These are phyloP conservation scores for Larimichthys crocea DNA, from an alignment of 2,113 vertebrate species.

Conservation along the genomic window DNA sequence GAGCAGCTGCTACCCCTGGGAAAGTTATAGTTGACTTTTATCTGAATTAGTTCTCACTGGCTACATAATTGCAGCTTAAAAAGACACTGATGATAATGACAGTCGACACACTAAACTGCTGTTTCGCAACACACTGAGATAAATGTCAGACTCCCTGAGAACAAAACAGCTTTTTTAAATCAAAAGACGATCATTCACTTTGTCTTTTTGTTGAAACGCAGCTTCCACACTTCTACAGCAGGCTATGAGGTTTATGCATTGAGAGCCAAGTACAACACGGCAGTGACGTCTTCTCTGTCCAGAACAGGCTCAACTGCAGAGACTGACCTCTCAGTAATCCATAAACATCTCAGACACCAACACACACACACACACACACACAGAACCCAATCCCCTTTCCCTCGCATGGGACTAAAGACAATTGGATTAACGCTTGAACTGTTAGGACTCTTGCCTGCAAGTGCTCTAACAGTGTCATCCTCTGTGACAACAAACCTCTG, in stretches of 20 bases:
- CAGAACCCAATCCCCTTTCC: conserved; percentile 50
- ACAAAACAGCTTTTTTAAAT: conserved; percentile 10
- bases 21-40: conserved; percentile 35
- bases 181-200: conserved; percentile 32
- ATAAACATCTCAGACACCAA: conserved; percentile 56
- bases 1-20: conserved; percentile 39
- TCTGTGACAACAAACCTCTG: conserved; percentile 35
- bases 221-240: conserved; percentile 20
- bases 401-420: conserved; percentile 52
- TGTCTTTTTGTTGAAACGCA: conserved; percentile 26
- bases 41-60: conserved; percentile 47
- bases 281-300: conserved; percentile 36
- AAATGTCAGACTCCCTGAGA: conserved; percentile 9
- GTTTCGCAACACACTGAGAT: conserved; percentile 21
- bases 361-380: conserved; percentile 17
- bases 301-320: conserved; percentile 46
- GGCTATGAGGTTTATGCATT: conserved; percentile 30
- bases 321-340: conserved; percentile 60
- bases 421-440: conserved; percentile 60
- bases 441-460: conserved; percentile 12
- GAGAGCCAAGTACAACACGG: conserved; percentile 42
- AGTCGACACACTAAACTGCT: conserved; percentile 35
- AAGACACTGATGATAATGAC: conserved; percentile 42
- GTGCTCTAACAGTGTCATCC: conserved; percentile 31
- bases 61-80: conserved; percentile 39